Evolutionary conservation across 2,888 invertebrate species (phyloP).

Genomic region (Drosophila helvetica): DNA sequence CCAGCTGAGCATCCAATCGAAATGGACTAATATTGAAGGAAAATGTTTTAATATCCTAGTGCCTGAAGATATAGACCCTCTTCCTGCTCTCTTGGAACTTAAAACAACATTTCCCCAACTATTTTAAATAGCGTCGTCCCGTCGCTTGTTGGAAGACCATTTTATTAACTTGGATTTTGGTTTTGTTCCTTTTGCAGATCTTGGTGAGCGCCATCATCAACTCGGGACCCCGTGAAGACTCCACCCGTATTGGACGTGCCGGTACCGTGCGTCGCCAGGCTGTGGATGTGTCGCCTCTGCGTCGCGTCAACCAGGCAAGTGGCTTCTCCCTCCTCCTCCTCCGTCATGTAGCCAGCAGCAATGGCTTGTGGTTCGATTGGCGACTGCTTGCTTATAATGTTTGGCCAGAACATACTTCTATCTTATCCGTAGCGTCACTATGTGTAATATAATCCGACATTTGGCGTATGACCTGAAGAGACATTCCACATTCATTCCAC

Average conservation of each 20-base stretch:
- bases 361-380: slow-evolving; percentile 60
- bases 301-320: slow-evolving; percentile 95
- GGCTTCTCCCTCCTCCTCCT: too few relatives aligned
- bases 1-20: slow-evolving; percentile 24
- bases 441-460: slow-evolving; percentile 59
- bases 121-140: not conserved
- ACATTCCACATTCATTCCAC: slow-evolving; percentile 46
- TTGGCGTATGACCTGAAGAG: slow-evolving; percentile 78
- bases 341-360: slow-evolving; percentile 46
- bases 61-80: slow-evolving; percentile 23
- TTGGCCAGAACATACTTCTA: slow-evolving; percentile 63
- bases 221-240: slow-evolving; percentile 99
- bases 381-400: slow-evolving; percentile 65
- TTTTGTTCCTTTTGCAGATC: slow-evolving; percentile 85
- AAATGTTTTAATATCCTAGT: slow-evolving; percentile 49
- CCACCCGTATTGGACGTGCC: slow-evolving; percentile 99
- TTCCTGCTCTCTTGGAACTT: slow-evolving; percentile 64
- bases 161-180: not conserved
- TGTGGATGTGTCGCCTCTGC: slow-evolving; percentile 98
- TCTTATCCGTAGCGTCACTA: slow-evolving; percentile 80
- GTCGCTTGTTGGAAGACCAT: not conserved
- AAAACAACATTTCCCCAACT: slow-evolving; percentile 46
- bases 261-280: slow-evolving; percentile 99
- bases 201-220: slow-evolving; percentile 99
- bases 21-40: slow-evolving; percentile 46